phyloP scores from a whole-genome alignment of 2,113 vertebrate species.

The Carollia perspicillata region DNA sequence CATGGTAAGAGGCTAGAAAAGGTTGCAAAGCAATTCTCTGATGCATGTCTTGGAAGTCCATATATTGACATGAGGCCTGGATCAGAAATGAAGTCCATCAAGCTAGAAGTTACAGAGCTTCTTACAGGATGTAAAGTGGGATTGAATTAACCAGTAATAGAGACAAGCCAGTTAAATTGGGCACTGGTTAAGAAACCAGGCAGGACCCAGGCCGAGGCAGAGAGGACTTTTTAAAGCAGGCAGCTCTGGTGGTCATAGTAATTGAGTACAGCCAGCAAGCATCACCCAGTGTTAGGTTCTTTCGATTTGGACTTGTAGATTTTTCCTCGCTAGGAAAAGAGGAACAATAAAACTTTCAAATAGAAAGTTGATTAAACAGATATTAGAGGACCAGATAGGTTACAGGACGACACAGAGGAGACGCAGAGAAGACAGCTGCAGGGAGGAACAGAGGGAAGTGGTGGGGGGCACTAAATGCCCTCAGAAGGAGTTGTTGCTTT shows the following conservation, averaged over 20 bases:
- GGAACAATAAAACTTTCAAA: neutral
- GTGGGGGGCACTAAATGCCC: neutral
- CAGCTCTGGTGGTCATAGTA: neutral
- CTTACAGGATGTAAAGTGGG: neutral
- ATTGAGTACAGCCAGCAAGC: neutral
- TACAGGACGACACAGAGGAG: neutral
- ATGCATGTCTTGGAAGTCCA: neutral
- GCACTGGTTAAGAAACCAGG: neutral
- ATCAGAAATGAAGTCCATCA: neutral
- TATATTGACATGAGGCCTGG: neutral
- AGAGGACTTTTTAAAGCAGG: neutral
- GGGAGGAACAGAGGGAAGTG: neutral
- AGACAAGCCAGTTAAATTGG: neutral
- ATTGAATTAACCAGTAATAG: neutral
- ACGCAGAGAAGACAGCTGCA: neutral
- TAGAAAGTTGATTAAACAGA: neutral
- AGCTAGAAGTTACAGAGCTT: neutral
- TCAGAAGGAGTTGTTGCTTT: neutral
- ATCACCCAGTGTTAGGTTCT: neutral
- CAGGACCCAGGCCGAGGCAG: neutral
- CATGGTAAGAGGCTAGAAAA: neutral
- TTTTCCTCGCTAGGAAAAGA: too few species aligned
- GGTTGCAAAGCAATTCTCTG: neutral
- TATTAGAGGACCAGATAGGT: neutral
- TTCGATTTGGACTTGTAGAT: too few species aligned